Evolutionary conservation across 2,113 vertebrate species (phyloP).

Genomic region (Typhlomys cinereus): DNA sequence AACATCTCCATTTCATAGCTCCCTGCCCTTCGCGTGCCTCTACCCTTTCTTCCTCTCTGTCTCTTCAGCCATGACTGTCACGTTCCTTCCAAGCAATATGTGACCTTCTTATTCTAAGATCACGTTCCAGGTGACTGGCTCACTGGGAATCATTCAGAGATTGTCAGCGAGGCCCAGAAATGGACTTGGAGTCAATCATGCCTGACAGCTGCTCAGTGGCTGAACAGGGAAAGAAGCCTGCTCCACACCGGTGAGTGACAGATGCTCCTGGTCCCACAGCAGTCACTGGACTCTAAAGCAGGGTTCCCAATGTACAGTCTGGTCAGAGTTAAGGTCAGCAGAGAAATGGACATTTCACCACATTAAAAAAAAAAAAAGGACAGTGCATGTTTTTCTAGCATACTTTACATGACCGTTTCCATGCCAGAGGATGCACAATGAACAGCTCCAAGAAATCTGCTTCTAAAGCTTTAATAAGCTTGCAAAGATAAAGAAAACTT

Average conservation of each 20-base stretch:
- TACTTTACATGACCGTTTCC: background rate
- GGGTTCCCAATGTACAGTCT: background rate
- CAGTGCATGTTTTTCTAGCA: background rate
- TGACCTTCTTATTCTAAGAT: conserved; percentile 26
- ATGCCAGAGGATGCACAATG: background rate
- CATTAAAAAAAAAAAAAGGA: background rate
- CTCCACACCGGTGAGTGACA: background rate
- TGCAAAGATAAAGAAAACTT: background rate
- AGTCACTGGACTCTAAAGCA: conserved; percentile 1
- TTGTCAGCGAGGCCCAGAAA: background rate
- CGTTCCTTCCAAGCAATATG: background rate
- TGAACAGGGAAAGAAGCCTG: background rate
- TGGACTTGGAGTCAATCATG: background rate
- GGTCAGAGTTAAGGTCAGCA: background rate
- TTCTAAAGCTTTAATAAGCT: background rate
- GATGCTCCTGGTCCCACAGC: background rate
- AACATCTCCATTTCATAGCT: background rate
- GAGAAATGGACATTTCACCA: background rate
- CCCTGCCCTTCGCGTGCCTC: background rate
- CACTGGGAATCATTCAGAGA: background rate
- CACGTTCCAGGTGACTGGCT: conserved; percentile 13
- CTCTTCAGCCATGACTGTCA: background rate
- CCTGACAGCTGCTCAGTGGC: conserved; percentile 11
- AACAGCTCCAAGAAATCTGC: background rate
- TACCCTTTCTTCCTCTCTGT: background rate